A percentile compares a stretch with the other conserved stretches of the same genome.
Evolutionary conservation across 2,888 invertebrate species (phyloP).

Genomic region (Pyrrhia umbra): DNA sequence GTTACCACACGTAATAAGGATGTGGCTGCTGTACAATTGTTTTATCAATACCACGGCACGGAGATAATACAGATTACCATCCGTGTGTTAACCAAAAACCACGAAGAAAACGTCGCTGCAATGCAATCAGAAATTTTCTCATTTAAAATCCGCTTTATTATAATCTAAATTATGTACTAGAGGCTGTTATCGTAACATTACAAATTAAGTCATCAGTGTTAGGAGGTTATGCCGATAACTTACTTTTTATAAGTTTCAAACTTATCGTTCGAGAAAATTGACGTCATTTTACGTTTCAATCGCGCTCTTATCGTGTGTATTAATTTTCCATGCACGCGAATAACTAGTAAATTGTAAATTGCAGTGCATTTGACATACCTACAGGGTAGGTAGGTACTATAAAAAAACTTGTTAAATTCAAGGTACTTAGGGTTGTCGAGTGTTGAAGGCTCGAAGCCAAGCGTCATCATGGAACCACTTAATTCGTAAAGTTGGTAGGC

Average conservation of each 20-base stretch:
- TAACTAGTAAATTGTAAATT: conserved; percentile 31
- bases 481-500: conserved; percentile 84
- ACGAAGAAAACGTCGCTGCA: conserved; percentile 5
- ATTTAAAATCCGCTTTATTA: conserved; percentile 12
- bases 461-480: conserved; percentile 70
- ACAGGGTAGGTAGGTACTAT: conserved; percentile 9
- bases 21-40: conserved; percentile 27
- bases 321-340: conserved; percentile 51
- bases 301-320: conserved; percentile 46
- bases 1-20: conserved; percentile 51
- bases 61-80: conserved; percentile 3
- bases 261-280: conserved; percentile 48
- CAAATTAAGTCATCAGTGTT: conserved; percentile 58
- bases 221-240: conserved; percentile 60
- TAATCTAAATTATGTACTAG: conserved; percentile 19
- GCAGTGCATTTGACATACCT: conserved; percentile 24
- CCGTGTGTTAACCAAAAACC: neutral
- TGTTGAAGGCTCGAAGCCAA: conserved; percentile 57
- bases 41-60: conserved; percentile 15
- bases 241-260: conserved; percentile 40
- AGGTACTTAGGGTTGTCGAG: conserved; percentile 50
- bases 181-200: conserved; percentile 34
- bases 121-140: neutral
- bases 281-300: conserved; percentile 56
- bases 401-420: conserved; percentile 42